Base-by-base conservation (phyloP, 1,140 invertebrate genomes). In the Temnothorax nylanderi region DNA sequence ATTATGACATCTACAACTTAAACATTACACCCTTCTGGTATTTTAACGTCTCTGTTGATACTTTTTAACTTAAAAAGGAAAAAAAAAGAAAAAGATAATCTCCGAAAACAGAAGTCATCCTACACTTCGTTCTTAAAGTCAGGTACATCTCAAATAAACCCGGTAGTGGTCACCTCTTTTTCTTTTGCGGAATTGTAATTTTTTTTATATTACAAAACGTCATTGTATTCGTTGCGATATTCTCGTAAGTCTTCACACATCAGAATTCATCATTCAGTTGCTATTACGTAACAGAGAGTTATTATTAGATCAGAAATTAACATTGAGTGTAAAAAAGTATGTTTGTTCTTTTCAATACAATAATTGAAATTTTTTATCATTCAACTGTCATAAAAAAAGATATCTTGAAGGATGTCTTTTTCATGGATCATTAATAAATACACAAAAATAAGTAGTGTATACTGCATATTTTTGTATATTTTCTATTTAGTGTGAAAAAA, bases 101-200 rank as follows among this genome's bases (percentile, higher is more conserved):
- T 84, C 13, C 80, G 54, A 75, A 84, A 74, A 82, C 41, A 82
- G 32, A 82, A 75, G 32, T 41, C 72, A 85, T 87, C 78, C 51
- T 86, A 92, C 71, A 88, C 88, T 93, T 93, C 62, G 75, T 88
- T 89, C 82, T 89, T 89, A 88, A 92, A 89, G 91, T 93, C 94
- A 94, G 94, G 94, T 94, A 94, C 94, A 93, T 91, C 92, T 93
- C 82, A 92, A 93, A 93, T 91, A 89, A 91, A 85, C 80, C 75
- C 62, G 56, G 62, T 88, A 88, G 77, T 76, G 44, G 51, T 65
- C 77, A 49, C 82, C 44, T 82, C 21, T 65, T 51, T 67, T 44
- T 82, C 49, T 47, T 60, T 82, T 37, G 5, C 7, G n/a, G 6
- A 26, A 65, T 80, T 51, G 44, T 62, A 67, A 69, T 49, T 69